Evolutionary conservation across 2,888 invertebrate species (phyloP), one percentile per base, ranked within the genome.

Genomic region (Augiades crinisus): DNA sequence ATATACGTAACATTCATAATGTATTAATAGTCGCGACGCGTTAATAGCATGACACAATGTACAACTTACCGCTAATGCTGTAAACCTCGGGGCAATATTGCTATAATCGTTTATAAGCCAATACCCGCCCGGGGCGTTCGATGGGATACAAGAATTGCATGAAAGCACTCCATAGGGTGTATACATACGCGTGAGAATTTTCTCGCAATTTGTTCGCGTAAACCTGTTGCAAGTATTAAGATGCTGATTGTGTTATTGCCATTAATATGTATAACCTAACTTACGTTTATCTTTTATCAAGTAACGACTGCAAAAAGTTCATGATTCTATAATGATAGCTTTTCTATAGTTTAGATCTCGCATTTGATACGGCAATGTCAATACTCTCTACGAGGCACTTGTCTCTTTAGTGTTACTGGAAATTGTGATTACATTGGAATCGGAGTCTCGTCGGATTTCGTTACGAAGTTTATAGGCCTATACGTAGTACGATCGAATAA

Each of bases 181-280:
- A 41, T 34, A 12, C 34, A 13, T 45, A 16, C 17, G 33, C 41
- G 41, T 41, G 49, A 24, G 41, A 49, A 49, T 49, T 34, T 27
- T 49, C 41, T 49, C 34, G 49, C 41, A 49, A 49, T 41, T 41
- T 49, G 41, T 49, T 34, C 12, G 47, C 47, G 49, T 49, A 49
- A 49, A 49, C 49, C 49, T 49, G 41, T 49, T 34, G 34, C 49
- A n/a, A 34, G 31, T 40, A 41, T 40, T 40, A 22, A 16, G 22
- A 40, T 22, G 31, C 24, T 22, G 47, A 33, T 40, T 47, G 22
- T 47, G 47, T 33, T 47, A 38, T 38, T 31, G 38, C 38, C 37
- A 47, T 31, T 31, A 47, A 40, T 14, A 38, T 22, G 13, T 13
- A 27, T 38, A n/a, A 47, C 12, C 21, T 47, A 3, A 2, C 17